Evolutionary conservation across 2,113 vertebrate species (phyloP), one percentile per base, ranked within the genome.

Genomic region (Glareola pratincola): DNA sequence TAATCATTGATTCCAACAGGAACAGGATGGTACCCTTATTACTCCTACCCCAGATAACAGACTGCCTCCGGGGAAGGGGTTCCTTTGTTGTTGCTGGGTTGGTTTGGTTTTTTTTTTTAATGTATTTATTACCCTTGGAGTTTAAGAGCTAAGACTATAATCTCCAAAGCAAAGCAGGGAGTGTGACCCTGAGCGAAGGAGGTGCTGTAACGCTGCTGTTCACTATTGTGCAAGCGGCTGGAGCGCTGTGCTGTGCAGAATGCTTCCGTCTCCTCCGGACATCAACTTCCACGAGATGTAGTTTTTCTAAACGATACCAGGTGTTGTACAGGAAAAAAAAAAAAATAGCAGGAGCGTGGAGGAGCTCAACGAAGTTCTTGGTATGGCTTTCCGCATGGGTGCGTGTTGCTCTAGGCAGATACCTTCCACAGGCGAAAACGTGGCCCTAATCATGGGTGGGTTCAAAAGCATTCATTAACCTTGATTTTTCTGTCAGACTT

Each of bases 81-180:
- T 63, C 48, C 77, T 47, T 74, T 86, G n/a, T 88, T 90, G 63
- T 16, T 76, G 45, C 85, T 64, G 45, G 15, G 29, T 75, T 85
- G 16, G 16, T 26, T 22, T n/a, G n/a, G n/a, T n/a, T n/a, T n/a
- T n/a, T n/a, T 69, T 84, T 89, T 93, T 69, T 57, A 57, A 63
- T 51, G 54, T 50, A 51, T 92, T 97, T 74, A 67, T 93, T 91
- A 75, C 69, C 60, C 57, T 23, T 54, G 34, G 53, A 85, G 62
- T 91, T 89, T 56, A 83, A 87, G 48, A 79, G 30, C 23, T 77
- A 81, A 88, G 85, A 82, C 56, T 81, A 23, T 92, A 80, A 94
- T 94, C 95, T 86, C 48, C 82, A 63, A 77, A 77, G 92, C 72
- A 75, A 54, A 93, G 90, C 83, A 64, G 82, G 1, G 10, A 21